Base-by-base conservation (phyloP, 2,113 vertebrate genomes). In the human (Homo sapiens) region DNA sequence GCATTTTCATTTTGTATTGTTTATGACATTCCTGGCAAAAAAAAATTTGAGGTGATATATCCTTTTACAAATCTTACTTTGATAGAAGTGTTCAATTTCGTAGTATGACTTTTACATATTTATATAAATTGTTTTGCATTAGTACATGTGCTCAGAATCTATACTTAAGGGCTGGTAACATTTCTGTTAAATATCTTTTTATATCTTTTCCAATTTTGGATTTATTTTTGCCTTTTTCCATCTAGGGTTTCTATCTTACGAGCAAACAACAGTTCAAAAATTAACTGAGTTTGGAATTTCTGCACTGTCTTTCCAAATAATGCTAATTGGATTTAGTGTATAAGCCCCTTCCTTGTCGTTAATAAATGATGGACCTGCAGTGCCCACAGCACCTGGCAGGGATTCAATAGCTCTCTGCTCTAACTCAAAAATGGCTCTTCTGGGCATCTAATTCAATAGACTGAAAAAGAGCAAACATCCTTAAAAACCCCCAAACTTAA, bases 201-300 rank as follows among this genome's bases (percentile, higher is more conserved):
- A 59, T 89, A 76, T 43, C 27, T 72, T 89, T 82, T 78, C 45
- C 23, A 12, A 52, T n/a, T 97, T 96, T 38, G 32, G 35, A 89
- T 97, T 93, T 93, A 84, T 88, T 96, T 68, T 64, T 94, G 89
- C 48, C 61, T 87, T 48, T 23, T 0, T 8, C 14, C 95, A 95
- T 96, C 89, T 88, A 57, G 40, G 79, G 38, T 92, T 97, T 97
- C 96, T 72, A 79, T 76, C 61, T 94, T 91, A 95, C 79, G 96
- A 97, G 89, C 89, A 97, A 94, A 94, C 80, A 98, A 87, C 61
- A 52, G 50, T 94, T 93, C 20, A 40, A 97, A 97, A 97, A 97
- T 96, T 50, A 95, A 96, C 76, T 93, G 86, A 30, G 87, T 93
- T 94, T 89, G 89, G 80, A 92, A 93, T 86, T 91, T 98, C 81